These are phyloP conservation scores for Anthoscopus minutus DNA, from an alignment of 2,113 vertebrate genomes.

Conservation along the genomic window DNA sequence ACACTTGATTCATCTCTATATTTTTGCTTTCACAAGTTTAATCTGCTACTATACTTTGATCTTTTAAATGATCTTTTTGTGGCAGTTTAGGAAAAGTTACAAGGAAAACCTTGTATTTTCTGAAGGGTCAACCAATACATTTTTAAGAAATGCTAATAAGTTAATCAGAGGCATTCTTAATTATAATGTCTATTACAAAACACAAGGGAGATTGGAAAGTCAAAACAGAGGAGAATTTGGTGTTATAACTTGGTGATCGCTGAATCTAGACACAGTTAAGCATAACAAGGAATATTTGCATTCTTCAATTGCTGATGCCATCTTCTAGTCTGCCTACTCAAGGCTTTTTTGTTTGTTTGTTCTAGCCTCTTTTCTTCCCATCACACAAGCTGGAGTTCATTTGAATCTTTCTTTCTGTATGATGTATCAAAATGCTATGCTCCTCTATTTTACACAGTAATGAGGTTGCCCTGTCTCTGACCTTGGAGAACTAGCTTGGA, in stretches of 20 bases:
- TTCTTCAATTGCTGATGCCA: background rate
- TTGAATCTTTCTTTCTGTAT: background rate
- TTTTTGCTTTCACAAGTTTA: background rate
- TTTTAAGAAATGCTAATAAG: background rate
- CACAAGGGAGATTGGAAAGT: background rate
- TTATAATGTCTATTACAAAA: background rate
- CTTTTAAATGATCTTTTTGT: background rate
- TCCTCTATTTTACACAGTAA: conserved; percentile 18
- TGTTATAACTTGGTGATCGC: background rate
- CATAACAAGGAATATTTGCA: background rate
- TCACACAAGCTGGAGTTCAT: background rate
- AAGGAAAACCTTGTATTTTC: background rate
- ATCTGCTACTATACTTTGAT: background rate
- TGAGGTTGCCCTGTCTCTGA: conserved; percentile 40
- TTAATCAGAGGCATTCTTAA: background rate
- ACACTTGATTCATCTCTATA: background rate
- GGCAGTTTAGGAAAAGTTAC: background rate
- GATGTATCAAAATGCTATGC: background rate
- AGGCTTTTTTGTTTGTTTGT: background rate
- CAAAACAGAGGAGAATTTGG: background rate
- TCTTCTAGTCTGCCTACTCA: background rate
- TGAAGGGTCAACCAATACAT: background rate
- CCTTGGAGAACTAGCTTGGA: background rate
- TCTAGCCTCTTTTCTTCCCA: background rate
- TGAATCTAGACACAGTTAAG: background rate